A percentile compares a stretch with the other conserved stretches of the same genome.
These are phyloP conservation scores for Oreohelix idahoensis DNA, from an alignment of 1,140 invertebrate species.

Conservation along the genomic window DNA sequence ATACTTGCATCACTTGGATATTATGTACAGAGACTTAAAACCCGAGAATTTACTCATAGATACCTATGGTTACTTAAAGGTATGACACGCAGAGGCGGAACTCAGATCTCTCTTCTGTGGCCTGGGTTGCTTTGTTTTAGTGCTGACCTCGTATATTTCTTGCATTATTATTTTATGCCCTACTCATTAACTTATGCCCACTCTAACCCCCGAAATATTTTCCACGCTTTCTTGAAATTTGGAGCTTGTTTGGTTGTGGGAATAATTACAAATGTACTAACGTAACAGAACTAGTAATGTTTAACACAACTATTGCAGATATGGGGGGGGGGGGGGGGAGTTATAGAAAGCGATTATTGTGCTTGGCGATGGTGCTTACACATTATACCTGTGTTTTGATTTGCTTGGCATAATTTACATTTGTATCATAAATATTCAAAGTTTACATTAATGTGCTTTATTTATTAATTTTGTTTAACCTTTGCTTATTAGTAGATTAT, in stretches of 20 bases:
- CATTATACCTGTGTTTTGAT: too few species aligned
- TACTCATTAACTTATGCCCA: not conserved
- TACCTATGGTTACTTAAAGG: conserved; percentile 98
- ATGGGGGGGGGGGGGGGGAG: too few species aligned
- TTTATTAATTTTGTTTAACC: too few species aligned
- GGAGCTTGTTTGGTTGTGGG: not conserved
- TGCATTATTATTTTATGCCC: conserved; percentile 1
- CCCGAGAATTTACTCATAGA: conserved; percentile 99
- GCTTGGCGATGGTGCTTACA: too few species aligned
- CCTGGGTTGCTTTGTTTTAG: conserved; percentile 18
- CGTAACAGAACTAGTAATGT: too few species aligned
- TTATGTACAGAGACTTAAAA: conserved; percentile 99
- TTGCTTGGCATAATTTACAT: too few species aligned
- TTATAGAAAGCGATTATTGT: too few species aligned
- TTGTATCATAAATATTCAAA: too few species aligned
- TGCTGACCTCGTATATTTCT: not conserved
- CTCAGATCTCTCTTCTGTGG: conserved; percentile 32
- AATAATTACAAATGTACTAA: not conserved
- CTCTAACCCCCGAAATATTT: not conserved
- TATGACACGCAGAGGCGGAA: conserved; percentile 60
- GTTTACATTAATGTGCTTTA: too few species aligned
- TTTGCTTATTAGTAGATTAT: too few species aligned
- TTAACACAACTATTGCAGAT: too few species aligned
- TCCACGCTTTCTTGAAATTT: not conserved
- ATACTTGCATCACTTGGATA: conserved; percentile 98